These are phyloP conservation scores for Lymantria monacha DNA, from an alignment of 2,888 invertebrate genomes.

Conservation along the genomic window DNA sequence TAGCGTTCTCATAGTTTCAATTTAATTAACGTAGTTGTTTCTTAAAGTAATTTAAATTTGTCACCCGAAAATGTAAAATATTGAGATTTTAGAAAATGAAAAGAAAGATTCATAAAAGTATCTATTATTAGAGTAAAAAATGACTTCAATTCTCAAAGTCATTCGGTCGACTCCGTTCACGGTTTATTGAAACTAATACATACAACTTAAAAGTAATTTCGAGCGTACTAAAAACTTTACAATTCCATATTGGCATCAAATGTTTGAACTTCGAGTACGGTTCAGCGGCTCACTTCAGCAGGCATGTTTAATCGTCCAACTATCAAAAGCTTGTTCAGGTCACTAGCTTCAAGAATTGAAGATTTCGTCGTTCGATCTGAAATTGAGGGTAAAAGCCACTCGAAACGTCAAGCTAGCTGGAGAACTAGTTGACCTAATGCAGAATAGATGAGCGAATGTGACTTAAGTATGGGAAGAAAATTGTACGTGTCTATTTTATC, in stretches of 20 bases:
- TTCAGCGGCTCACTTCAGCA: slow-evolving; percentile 24
- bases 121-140: neutral
- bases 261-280: slow-evolving; percentile 21
- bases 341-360: slow-evolving; percentile 57
- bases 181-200: slow-evolving; percentile 4
- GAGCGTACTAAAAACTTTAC: slow-evolving; percentile 14
- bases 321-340: slow-evolving; percentile 64
- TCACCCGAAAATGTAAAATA: too few relatives aligned
- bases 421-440: slow-evolving; percentile 32
- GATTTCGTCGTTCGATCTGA: slow-evolving; percentile 42
- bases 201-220: neutral
- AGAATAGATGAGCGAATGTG: slow-evolving; percentile 15
- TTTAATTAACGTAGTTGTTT: too few relatives aligned
- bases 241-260: slow-evolving; percentile 19
- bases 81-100: too few relatives aligned
- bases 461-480: neutral
- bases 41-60: too few relatives aligned
- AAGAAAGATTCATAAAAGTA: neutral
- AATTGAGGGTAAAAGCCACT: slow-evolving; percentile 52
- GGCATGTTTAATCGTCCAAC: slow-evolving; percentile 55
- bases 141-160: neutral
- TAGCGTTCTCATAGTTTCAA: too few relatives aligned
- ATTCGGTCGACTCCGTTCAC: neutral
- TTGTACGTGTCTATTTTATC: too few relatives aligned
- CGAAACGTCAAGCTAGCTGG: slow-evolving; percentile 34